These are phyloP conservation scores for Halcyon chelicuti DNA, from an alignment of 2,797 vertebrate genomes.

Conservation along the genomic window DNA sequence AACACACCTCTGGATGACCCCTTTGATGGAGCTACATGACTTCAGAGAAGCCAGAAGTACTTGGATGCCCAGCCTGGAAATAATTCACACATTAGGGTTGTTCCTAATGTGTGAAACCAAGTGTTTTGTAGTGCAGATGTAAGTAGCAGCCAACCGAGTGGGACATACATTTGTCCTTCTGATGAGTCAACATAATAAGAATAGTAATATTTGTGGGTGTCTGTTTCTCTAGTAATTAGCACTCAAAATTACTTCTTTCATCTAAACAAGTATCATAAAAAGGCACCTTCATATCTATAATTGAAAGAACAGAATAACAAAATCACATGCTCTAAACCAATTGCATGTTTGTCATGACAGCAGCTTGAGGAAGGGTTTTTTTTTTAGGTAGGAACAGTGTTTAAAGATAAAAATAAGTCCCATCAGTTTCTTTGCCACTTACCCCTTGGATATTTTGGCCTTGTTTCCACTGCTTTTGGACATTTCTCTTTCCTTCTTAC, in stretches of 20 bases:
- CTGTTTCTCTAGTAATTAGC: neutral
- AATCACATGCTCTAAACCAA: neutral
- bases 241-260: neutral
- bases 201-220: neutral
- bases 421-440: neutral
- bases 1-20: neutral
- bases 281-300: neutral
- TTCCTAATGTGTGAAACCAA: neutral
- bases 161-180: neutral
- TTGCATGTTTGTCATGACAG: neutral
- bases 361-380: neutral
- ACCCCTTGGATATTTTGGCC: neutral
- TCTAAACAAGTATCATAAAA: neutral
- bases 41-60: neutral
- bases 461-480: neutral
- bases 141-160: neutral
- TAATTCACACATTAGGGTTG: neutral
- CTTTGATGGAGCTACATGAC: neutral
- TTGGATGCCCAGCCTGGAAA: neutral
- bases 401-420: neutral
- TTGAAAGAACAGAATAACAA: neutral
- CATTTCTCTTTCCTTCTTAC: neutral
- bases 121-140: neutral
- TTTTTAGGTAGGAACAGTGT: neutral
- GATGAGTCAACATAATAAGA: neutral